Evolutionary conservation across 2,888 invertebrate species (phyloP).

Genomic region (Synanthedon andrenaeformis): DNA sequence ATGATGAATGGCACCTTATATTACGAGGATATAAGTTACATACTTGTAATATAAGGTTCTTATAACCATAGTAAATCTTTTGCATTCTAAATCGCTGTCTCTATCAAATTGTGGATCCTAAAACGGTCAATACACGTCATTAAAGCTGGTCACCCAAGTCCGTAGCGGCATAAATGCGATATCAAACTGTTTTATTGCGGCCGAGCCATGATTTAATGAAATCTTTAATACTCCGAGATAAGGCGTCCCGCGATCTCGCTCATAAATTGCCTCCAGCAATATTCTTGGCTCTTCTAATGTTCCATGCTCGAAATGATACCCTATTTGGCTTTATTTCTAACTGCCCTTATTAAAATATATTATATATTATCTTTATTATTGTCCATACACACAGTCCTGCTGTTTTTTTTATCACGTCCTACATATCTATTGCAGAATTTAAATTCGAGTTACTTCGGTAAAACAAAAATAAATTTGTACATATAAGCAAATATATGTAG

Average conservation of each 20-base stretch:
- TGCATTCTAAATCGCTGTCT: neutral
- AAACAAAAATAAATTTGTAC: too few relatives aligned
- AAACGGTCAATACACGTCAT: slow-evolving; percentile 53
- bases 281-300: slow-evolving; percentile 27
- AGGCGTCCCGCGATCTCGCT: slow-evolving; percentile 32
- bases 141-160: slow-evolving; percentile 56
- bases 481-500: too few relatives aligned
- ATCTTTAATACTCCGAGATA: slow-evolving; percentile 65
- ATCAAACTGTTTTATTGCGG: slow-evolving; percentile 68
- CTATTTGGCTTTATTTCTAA: slow-evolving; percentile 2
- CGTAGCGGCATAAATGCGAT: slow-evolving; percentile 46
- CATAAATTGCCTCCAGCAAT: slow-evolving; percentile 53
- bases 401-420: too few relatives aligned
- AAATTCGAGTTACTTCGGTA: too few relatives aligned
- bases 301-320: slow-evolving; percentile 1
- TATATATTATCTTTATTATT: too few relatives aligned
- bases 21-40: too few relatives aligned
- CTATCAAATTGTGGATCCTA: neutral
- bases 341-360: neutral
- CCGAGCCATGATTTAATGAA: slow-evolving; percentile 65
- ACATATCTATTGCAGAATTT: too few relatives aligned
- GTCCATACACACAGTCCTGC: too few relatives aligned
- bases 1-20: too few relatives aligned
- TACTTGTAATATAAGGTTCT: too few relatives aligned
- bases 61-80: too few relatives aligned